Base-by-base conservation (phyloP, 2,797 vertebrate species). In the Acanthis flammea region DNA sequence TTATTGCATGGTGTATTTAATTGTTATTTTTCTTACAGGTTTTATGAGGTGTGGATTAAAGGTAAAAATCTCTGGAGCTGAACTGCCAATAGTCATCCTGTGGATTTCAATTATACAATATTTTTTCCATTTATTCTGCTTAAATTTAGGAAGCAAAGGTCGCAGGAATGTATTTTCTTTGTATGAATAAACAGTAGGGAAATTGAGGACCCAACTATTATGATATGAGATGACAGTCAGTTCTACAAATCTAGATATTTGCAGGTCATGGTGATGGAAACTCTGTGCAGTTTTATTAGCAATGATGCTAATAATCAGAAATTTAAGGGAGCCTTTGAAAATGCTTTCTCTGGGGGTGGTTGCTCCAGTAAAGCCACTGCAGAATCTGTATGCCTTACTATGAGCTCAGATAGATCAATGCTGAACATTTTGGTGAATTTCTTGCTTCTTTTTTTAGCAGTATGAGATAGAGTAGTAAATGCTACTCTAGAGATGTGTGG, bases 11-110 rank as follows among this genome's bases (percentile, higher is more conserved):
- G 75, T 94, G 90, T 76, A 94, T 95, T 96, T 95, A 92, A 96
- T 95, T 91, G 66, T 92, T 63, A 79, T 90, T 55, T 93, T 97
- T 70, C 89, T 96, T 94, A 91, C 67, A 77, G 50, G 58, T 77
- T 95, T 97, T 93, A 86, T 83, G 71, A 97, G 51, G 50, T 96
- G 17, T 92, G 83, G 86, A 97, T 95, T 96, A 96, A 97, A 97
- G 86, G 80, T 90, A 96, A 95, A 97, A 95, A 93, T 92, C 84
- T 95, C 60, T 89, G 31, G 54, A 92, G 73, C 9, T 93, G 83
- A 91, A 79, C 89, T 96, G 79, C 80, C 94, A 95, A 57, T 96
- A 91, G 76, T 87, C 75, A 85, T 94, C 58, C 93, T 63, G 37
- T 85, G 65, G 18, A 22, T 94, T 97, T 97, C 90, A 97, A 86